These are phyloP conservation scores for Dasypogon diadema DNA, from an alignment of 2,888 invertebrate species.

Conservation along the genomic window DNA sequence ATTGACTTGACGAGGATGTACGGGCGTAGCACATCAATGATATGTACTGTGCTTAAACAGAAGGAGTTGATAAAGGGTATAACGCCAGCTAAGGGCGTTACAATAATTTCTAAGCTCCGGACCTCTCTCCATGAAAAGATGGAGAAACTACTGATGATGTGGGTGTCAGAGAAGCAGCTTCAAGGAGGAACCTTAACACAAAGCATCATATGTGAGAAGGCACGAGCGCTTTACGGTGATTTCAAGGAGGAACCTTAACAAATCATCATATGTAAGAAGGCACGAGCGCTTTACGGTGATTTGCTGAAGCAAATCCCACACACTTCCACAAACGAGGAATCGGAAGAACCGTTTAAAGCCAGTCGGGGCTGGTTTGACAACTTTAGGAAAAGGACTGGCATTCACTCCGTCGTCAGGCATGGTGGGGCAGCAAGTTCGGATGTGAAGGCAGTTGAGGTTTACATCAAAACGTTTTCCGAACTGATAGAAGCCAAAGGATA, in stretches of 20 bases:
- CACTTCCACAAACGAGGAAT: conserved; percentile 26
- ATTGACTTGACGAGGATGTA: conserved; percentile 44
- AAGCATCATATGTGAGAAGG: too few relatives aligned
- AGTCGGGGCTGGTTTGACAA: conserved; percentile 59
- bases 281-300: conserved; percentile 42
- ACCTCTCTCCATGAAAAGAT: conserved; percentile 43
- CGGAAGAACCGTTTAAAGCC: conserved; percentile 41
- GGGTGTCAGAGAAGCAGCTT: conserved; percentile 40
- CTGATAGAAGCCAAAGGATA: conserved; percentile 44
- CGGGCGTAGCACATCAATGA: conserved; percentile 42
- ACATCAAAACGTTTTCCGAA: conserved; percentile 9
- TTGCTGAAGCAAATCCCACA: conserved; percentile 43
- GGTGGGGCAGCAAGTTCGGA: conserved; percentile 54
- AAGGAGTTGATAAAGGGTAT: conserved; percentile 42
- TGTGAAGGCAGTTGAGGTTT: conserved; percentile 30
- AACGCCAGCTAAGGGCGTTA: conserved; percentile 39
- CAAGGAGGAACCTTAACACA: conserved; percentile 27
- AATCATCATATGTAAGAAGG: conserved; percentile 45
- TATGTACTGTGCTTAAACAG: conserved; percentile 42
- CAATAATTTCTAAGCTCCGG: conserved; percentile 44
- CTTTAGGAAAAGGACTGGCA: conserved; percentile 58
- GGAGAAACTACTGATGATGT: conserved; percentile 42
- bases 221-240: too few relatives aligned
- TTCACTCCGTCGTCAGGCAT: conserved; percentile 55
- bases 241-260: too few relatives aligned